Evolutionary conservation across 2,888 invertebrate genomes (phyloP), one percentile per base, ranked within the genome.

Genomic region (Dolichomitus sp.): DNA sequence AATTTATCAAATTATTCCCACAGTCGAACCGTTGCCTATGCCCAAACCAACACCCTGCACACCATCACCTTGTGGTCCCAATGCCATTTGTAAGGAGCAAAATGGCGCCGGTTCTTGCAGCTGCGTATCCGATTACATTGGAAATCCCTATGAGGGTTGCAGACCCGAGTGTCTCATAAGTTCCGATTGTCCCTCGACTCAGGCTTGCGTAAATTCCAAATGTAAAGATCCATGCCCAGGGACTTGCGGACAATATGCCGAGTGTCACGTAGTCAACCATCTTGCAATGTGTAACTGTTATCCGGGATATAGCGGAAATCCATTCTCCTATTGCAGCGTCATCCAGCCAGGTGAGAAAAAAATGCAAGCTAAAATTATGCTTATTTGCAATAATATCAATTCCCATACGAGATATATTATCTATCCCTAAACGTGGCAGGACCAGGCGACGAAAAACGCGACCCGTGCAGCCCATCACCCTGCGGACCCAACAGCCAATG

Each of bases 31-130:
- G 4, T 11, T 57, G 17, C 84, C 83, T 61, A 74, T 74, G 9
- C 84, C 87, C 63, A 89, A 89, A 4, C 68, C 84, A 14, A 96
- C 97, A 90, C 97, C 97, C 14, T 98, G 98, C 89, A 95, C 96
- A 81, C 97, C 97, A 69, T 96, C 97, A 33, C 98, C 98, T 0
- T 95, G 95, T 83, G 95, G 95, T 6, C 86, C 94, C 5, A 95
- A 95, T 85, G 95, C 95, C 3, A 85, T 94, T 61, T 95, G 95
- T 86, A 94, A 92, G 84, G 94, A 94, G 87, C 92, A 93, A 86
- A 95, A 94, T 86, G 93, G 93, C 17, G 95, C 94, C 17, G 95
- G 95, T 4, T 94, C 95, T 73, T 95, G 95, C 88, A 90, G 92
- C 11, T 95, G 95, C 87, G 89, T 95, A 40, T 90, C 94, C 19